Percentiles rank a stretch among this genome's conserved stretches.
These are phyloP conservation scores for Danaus melanippus DNA, from an alignment of 1,140 invertebrate species.

Conservation along the genomic window DNA sequence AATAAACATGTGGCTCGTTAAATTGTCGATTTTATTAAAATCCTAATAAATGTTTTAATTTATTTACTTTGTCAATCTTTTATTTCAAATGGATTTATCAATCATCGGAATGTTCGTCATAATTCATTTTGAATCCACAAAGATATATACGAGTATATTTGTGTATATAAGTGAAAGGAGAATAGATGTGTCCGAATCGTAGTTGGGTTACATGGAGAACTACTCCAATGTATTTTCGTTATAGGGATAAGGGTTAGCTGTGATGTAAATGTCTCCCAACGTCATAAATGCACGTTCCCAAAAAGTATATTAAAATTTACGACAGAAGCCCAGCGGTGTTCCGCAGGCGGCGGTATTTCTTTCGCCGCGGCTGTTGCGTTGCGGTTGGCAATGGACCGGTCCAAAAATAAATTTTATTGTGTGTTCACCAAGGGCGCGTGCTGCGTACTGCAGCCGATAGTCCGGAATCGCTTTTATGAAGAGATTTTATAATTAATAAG, in stretches of 20 bases:
- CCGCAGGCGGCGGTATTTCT: slow-evolving; percentile 41
- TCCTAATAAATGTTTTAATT: too few relatives aligned
- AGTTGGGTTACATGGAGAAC: slow-evolving; percentile 1
- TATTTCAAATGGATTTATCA: too few relatives aligned
- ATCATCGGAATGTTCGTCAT: too few relatives aligned
- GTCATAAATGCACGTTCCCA: slow-evolving; percentile 18
- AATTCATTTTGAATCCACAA: too few relatives aligned
- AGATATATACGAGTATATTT: too few relatives aligned
- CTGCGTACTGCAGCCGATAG: slow-evolving; percentile 39
- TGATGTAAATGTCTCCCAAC: slow-evolving; percentile 29
- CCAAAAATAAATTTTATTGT: slow-evolving; percentile 67
- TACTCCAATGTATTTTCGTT: not conserved
- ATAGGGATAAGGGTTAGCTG: not conserved
- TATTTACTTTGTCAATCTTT: too few relatives aligned
- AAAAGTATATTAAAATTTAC: slow-evolving; percentile 35
- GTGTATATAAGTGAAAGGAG: too few relatives aligned
- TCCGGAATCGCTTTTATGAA: slow-evolving; percentile 40
- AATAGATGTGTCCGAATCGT: too few relatives aligned
- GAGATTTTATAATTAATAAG: slow-evolving; percentile 55
- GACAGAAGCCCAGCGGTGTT: slow-evolving; percentile 26
- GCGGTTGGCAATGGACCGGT: slow-evolving; percentile 58
- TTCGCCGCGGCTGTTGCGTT: slow-evolving; percentile 46
- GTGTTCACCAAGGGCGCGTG: slow-evolving; percentile 57
- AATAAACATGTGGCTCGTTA: too few relatives aligned
- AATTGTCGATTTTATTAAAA: too few relatives aligned